These are phyloP conservation scores for Anolis apletophallus DNA, from an alignment of 2,797 vertebrate species.

Conservation along the genomic window DNA sequence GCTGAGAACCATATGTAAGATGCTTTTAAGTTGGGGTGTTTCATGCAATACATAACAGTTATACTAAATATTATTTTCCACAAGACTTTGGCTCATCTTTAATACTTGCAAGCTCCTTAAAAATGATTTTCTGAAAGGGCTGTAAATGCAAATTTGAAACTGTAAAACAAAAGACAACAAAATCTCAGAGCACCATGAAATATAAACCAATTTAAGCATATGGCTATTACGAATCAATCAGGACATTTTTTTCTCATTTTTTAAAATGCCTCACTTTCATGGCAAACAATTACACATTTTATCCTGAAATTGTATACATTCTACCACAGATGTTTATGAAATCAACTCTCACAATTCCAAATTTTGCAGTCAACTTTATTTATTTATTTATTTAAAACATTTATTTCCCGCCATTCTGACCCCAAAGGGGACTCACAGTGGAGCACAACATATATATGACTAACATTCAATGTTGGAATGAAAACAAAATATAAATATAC, in stretches of 20 bases:
- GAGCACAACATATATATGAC: no score
- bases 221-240: conserved; percentile 23
- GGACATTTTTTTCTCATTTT: background rate
- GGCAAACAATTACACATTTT: conserved; percentile 6
- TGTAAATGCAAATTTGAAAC: conserved; percentile 1
- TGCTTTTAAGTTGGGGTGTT: background rate
- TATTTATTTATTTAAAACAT: no score
- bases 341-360: background rate
- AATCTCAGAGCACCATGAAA: background rate
- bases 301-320: conserved; percentile 4
- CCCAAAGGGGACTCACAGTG: no score
- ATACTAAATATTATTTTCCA: background rate
- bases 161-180: conserved; percentile 12
- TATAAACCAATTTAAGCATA: conserved; percentile 19
- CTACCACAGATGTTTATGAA: conserved; percentile 1
- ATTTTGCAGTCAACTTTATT: background rate
- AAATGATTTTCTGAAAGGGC: conserved; percentile 2
- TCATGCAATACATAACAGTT: background rate
- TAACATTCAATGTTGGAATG: no score
- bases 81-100: background rate
- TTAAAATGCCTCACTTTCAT: background rate
- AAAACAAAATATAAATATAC: no score
- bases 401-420: no score
- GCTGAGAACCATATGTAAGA: background rate
- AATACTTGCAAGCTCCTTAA: background rate